A percentile compares a stretch with the other conserved stretches of the same genome.
These are phyloP conservation scores for Myocastor coypus DNA, from an alignment of 2,113 vertebrate genomes.

Conservation along the genomic window DNA sequence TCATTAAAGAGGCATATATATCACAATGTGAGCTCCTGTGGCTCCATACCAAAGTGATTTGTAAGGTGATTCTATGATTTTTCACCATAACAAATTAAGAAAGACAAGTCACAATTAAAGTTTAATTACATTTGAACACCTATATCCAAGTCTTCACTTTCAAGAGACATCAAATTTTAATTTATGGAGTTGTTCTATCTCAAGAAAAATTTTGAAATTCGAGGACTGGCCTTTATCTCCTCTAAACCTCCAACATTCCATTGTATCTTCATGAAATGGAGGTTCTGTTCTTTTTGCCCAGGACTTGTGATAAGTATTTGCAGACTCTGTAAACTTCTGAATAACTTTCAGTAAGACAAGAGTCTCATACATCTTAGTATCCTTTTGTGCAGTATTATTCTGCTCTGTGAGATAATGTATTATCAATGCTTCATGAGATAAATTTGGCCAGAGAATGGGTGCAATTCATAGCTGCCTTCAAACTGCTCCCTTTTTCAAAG, in stretches of 20 bases:
- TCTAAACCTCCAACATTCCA: constrained; percentile 86
- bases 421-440: constrained; percentile 89
- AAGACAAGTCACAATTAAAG: constrained; percentile 62
- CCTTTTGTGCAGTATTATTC: constrained; percentile 86
- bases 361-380: constrained; percentile 87
- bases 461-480: constrained; percentile 81
- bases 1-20: neutral
- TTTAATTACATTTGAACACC: constrained; percentile 46
- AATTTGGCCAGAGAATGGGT: constrained; percentile 81
- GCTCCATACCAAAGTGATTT: neutral
- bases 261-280: constrained; percentile 88
- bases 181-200: constrained; percentile 71
- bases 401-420: constrained; percentile 87
- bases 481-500: constrained; percentile 75
- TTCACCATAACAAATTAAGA: constrained; percentile 26
- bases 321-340: constrained; percentile 88
- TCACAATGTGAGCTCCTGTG: neutral
- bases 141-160: constrained; percentile 60
- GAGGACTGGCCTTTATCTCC: constrained; percentile 84
- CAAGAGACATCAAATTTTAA: constrained; percentile 69
- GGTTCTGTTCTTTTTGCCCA: constrained; percentile 90
- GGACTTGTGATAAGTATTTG: constrained; percentile 90
- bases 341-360: constrained; percentile 86
- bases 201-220: constrained; percentile 85
- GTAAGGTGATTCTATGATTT: constrained; percentile 38